Evolutionary conservation across 2,797 vertebrate species (phyloP), one percentile per base, ranked within the genome.

Genomic region (Lagocephalus sceleratus): DNA sequence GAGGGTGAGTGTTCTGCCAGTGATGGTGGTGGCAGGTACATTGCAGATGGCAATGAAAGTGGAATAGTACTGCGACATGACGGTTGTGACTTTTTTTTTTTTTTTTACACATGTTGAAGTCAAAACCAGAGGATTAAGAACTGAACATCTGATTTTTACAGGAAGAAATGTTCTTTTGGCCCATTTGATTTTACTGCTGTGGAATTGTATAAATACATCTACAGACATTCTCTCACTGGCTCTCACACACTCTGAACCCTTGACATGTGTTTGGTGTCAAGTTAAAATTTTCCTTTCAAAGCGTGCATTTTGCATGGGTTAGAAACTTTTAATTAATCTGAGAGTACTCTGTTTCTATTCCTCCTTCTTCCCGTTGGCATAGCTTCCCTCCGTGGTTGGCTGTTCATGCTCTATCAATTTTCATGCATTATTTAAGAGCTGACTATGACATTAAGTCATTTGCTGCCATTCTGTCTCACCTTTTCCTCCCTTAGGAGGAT

Each of bases 401-500:
- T 82, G 74, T 84, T 84, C 70, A 84, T 80, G 81, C 78, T 85
- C 76, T 40, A 80, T 79, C 85, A 77, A 42, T 78, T 86, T 75
- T 77, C 76, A 86, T 90, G 85, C 82, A 90, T 91, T 87, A 89
- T 90, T 90, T 81, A 90, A 79, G 66, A 82, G 73, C 75, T 20
- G 59, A 65, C 71, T 76, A 73, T 82, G 84, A 87, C 67, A 51
- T 83, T 35, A 35, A 35, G 78, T 81, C 75, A 78, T 86, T 89
- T 82, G 75, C 74, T 76, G 78, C 75, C 79, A 74, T 75, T 76
- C 72, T n/a, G 63, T 71, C 78, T 85, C 80, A 85, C 81, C 74
- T 84, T 75, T 63, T 26, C 21, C 53, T 76, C 76, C 63, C 70
- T 7, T 22, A 65, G 57, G 75, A 78, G 63, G 61, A 48, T 3